Evolutionary conservation across 2,888 invertebrate genomes (phyloP), one percentile per base, ranked within the genome.

Genomic region (Trissolcus japonicus): DNA sequence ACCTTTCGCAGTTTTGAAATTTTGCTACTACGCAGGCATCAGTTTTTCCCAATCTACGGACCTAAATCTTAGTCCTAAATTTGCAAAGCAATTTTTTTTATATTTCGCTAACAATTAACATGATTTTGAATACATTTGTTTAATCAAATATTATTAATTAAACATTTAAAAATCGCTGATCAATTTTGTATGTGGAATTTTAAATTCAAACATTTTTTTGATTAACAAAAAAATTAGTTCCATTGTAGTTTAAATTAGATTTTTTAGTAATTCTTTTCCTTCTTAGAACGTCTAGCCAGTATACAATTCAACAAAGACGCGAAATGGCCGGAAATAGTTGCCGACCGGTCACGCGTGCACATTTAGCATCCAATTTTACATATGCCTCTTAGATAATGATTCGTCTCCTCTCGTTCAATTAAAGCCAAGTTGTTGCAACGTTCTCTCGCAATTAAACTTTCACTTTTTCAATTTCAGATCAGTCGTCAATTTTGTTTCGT

Each of bases 1-100:
- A 68, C 67, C 76, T 67, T n/a, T 74, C 65, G 74, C 63, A 80
- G 80, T 82, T 69, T 71, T 69, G n/a, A 62, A 63, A 78, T 76
- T 80, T 61, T 53, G 71, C 61, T 16, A 53, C 61, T 16, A 53
- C 63, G 53, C 43, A 59, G 35, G 11, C 25, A 65, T 48, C 19
- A 48, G 76, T 80, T 81, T 82, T 80, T 61, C 66, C 43, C 50
- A 67, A 62, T 80, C 81, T 81, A 80, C 82, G 82, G 80, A 77
- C 78, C 56, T 60, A 76, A 73, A 43, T 21, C 21, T 40, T 17
- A 4, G 1, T 0, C 16, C 16, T 35, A 35, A 35, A 35, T 9
- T 9, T 1, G 9, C n/a, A 35, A 35, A 25, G 6, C 19, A 19
- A n/a, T n/a, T 29, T 29, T 29, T 9, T 29, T 29, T 29, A 1